A percentile compares a stretch with the other conserved stretches of the same genome.
Conservation (phyloP, 2,888 invertebrate genomes). For the Meloe dianella region DNA sequence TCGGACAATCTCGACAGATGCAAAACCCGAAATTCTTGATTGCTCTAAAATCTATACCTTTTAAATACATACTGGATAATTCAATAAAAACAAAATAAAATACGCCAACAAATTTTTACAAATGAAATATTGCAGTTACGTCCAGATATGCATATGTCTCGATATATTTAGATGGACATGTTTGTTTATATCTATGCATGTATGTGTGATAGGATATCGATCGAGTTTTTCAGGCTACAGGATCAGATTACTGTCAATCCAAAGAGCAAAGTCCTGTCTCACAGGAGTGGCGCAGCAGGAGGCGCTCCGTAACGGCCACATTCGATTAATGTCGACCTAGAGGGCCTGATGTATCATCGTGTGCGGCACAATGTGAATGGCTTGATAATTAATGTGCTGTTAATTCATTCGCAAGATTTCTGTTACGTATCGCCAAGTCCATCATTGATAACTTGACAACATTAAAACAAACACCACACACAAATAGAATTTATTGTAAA, state of each 20-base stretch:
- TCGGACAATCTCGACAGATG: constrained; percentile 20
- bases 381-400: constrained; percentile 1
- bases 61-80: background rate
- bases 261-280: constrained; percentile 49
- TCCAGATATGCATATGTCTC: background rate
- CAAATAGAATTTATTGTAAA: background rate
- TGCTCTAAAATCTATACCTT: background rate
- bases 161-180: background rate
- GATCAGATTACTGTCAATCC: constrained; percentile 48
- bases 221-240: constrained; percentile 37
- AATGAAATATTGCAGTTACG: constrained; percentile 6
- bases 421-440: background rate
- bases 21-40: constrained; percentile 1
- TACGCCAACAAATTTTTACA: background rate
- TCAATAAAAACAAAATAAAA: background rate
- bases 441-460: background rate
- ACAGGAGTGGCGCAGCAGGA: constrained; percentile 32
- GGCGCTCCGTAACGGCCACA: constrained; percentile 41
- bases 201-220: constrained; percentile 32
- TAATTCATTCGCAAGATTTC: constrained; percentile 1
- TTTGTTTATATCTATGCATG: background rate
- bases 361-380: constrained; percentile 18
- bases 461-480: background rate
- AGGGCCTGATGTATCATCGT: constrained; percentile 32
- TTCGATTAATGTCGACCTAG: constrained; percentile 42